Conservation (phyloP, 1,140 invertebrate species). For the Drosophila lacertosa region DNA sequence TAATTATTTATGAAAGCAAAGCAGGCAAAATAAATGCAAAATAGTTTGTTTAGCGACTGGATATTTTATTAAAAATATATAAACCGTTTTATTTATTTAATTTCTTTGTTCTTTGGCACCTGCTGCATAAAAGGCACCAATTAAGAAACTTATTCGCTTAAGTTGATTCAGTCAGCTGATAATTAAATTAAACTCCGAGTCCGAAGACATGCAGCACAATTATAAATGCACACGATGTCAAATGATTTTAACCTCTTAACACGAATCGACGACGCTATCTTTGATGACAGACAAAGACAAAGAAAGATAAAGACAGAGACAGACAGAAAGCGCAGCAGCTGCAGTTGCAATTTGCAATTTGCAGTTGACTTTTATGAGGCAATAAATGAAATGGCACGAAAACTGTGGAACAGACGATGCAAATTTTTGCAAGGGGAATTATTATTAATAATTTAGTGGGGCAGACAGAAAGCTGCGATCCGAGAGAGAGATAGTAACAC, state of each 20-base stretch:
- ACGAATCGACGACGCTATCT: slow-evolving; percentile 35
- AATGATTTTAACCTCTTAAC: slow-evolving; percentile 72
- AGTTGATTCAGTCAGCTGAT: slow-evolving; percentile 45
- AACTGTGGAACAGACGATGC: slow-evolving; percentile 19
- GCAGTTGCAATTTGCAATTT: slow-evolving; percentile 47
- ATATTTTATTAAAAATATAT: not conserved
- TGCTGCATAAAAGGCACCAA: slow-evolving; percentile 6
- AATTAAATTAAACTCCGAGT: slow-evolving; percentile 63
- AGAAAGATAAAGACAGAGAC: not conserved
- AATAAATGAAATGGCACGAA: slow-evolving; percentile 42
- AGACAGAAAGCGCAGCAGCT: slow-evolving; percentile 16
- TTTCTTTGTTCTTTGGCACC: not conserved
- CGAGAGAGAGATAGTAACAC: slow-evolving; percentile 19
- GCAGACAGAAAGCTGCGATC: not conserved
- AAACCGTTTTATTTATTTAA: not conserved
- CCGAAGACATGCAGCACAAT: slow-evolving; percentile 61
- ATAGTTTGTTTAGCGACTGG: not conserved
- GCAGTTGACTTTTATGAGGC: slow-evolving; percentile 55
- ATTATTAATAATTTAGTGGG: slow-evolving; percentile 30
- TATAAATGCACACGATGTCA: slow-evolving; percentile 69
- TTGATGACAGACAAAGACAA: not conserved
- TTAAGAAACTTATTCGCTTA: slow-evolving; percentile 21
- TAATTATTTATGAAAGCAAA: too few species aligned
- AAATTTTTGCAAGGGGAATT: slow-evolving; percentile 20
- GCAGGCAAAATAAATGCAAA: too few species aligned